Evolutionary conservation across 2,113 vertebrate genomes (phyloP), one percentile per base, ranked within the genome.

Genomic region (Tinamus guttatus): DNA sequence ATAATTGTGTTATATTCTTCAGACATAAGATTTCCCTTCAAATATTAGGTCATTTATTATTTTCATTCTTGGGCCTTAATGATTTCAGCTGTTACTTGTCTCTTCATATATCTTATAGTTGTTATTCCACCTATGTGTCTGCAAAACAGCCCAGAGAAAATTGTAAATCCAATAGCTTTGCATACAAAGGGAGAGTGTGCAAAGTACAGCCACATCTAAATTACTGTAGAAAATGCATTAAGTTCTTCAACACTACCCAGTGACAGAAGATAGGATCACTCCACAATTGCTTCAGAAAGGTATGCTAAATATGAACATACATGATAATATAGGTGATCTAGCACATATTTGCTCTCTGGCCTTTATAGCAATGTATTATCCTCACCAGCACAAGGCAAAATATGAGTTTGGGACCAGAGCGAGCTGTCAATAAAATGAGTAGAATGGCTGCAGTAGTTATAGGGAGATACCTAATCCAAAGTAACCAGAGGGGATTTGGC

Each of bases 61-160:
- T 94, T 91, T 52, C 38, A 18, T 75, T 90, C 86, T 75, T 52
- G 18, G 73, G 52, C 43, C 74, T 9, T 81, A 59, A 86, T 30
- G 43, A 73, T 68, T 94, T 32, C 62, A 52, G 43, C 62, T 40
- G 9, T 41, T 34, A 40, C 65, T 49, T 59, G 80, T 28, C 59
- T 54, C 36, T 63, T 78, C 36, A 0, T 38, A 19, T 54, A 45
- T 74, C 60, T 89, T 36, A 64, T 18, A 60, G 69, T 10, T 74
- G 52, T 56, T 90, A 36, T 52, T 91, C 62, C 70, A 64, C 38
- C 13, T 47, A 27, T 1, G 7, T 0, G 1, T 34, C 73, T 92
- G 60, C 69, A 89, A 5, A 78, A 7, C 8, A n/a, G 70, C 67
- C 84, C 79, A 68, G 18, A 15, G 79, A 1, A 14, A 34, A 28